Conservation (phyloP, 23 tunicate genomes). For the Ciona savignyi region DNA sequence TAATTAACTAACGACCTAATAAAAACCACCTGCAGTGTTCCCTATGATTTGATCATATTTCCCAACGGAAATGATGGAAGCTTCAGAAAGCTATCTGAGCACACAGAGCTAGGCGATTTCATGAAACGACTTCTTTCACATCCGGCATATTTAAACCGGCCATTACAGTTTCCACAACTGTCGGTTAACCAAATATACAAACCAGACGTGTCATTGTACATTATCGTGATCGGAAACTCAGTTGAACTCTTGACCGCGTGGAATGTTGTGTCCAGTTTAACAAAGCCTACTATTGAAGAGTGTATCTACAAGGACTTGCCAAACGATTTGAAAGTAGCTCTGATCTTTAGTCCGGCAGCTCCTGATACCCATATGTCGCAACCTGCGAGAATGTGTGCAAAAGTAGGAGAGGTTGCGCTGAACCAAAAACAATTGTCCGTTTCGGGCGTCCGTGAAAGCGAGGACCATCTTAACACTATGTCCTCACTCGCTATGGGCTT, state of each 20-base stretch:
- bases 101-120: conserved; percentile 2
- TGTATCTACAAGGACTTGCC: background rate
- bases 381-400: background rate
- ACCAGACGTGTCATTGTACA: background rate
- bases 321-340: background rate
- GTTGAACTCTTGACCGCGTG: background rate
- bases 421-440: background rate
- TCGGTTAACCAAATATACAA: background rate
- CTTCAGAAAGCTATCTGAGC: background rate
- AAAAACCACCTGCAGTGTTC: background rate
- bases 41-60: conserved; percentile 16
- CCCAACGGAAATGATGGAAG: conserved; percentile 36
- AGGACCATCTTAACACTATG: background rate
- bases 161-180: background rate
- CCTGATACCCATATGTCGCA: background rate
- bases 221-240: background rate
- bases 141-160: background rate
- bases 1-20: too few relatives aligned
- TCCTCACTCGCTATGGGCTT: too few relatives aligned
- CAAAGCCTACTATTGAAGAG: background rate
- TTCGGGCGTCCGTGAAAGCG: background rate
- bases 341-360: background rate
- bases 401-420: background rate
- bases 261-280: background rate
- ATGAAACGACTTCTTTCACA: conserved; percentile 4